phyloP scores from a whole-genome alignment of 2,888 invertebrate genomes.

The Nephrotoma appendiculata region DNA sequence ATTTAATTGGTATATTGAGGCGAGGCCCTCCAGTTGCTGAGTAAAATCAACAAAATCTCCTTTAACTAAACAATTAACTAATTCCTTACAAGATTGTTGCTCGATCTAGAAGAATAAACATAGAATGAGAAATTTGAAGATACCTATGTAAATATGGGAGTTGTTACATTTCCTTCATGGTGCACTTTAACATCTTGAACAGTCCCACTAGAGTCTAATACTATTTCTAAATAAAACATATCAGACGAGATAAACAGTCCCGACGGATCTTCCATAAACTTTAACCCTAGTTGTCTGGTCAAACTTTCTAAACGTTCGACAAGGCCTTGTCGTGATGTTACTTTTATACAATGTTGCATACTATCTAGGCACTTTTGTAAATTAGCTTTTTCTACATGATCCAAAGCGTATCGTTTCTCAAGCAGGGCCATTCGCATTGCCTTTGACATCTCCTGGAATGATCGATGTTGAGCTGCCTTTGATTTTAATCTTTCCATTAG shows the following conservation, averaged over 20 bases:
- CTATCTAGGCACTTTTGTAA: conserved; percentile 84
- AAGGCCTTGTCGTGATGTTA: conserved; percentile 79
- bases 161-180: conserved; percentile 67
- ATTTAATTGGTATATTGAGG: conserved; percentile 84
- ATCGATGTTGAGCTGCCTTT: conserved; percentile 65
- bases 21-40: conserved; percentile 78
- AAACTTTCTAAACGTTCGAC: conserved; percentile 84
- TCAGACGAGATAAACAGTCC: conserved; percentile 86
- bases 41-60: conserved; percentile 89
- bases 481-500: conserved; percentile 85
- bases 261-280: conserved; percentile 72
- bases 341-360: conserved; percentile 86
- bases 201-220: conserved; percentile 66
- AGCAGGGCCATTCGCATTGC: conserved; percentile 73
- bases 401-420: conserved; percentile 74
- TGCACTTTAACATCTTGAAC: conserved; percentile 84
- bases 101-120: conserved; percentile 34
- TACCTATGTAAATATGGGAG: not conserved
- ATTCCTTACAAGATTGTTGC: conserved; percentile 76
- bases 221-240: conserved; percentile 90
- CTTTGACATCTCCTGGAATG: conserved; percentile 75
- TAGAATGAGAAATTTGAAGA: not conserved
- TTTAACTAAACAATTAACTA: conserved; percentile 66
- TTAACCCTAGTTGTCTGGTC: conserved; percentile 78
- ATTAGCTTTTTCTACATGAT: conserved; percentile 69